phyloP scores from a whole-genome alignment of 2,888 invertebrate genomes.

The Opisthograptis luteolata region DNA sequence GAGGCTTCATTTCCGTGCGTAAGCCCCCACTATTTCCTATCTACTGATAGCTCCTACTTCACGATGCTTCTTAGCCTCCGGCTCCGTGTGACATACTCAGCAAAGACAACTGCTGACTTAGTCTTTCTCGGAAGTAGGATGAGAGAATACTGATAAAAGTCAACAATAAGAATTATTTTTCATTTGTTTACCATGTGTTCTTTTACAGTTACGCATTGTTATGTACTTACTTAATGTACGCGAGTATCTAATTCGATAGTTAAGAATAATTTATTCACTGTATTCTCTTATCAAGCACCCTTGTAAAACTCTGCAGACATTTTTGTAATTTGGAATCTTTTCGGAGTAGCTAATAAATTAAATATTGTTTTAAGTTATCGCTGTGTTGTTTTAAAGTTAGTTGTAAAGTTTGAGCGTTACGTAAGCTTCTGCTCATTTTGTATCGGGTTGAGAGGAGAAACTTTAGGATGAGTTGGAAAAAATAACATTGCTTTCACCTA shows the following conservation, averaged over 20 bases:
- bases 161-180: too few relatives aligned
- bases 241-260: too few relatives aligned
- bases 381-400: conserved; percentile 40
- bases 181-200: too few relatives aligned
- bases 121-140: too few relatives aligned
- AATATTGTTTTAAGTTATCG: conserved; percentile 38
- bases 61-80: conserved; percentile 18
- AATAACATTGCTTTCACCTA: conserved; percentile 26
- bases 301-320: conserved; percentile 21
- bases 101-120: conserved; percentile 9
- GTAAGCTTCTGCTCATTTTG: conserved; percentile 32
- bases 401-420: conserved; percentile 33
- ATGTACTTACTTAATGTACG: too few relatives aligned
- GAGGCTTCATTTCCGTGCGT: conserved; percentile 67
- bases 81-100: conserved; percentile 14
- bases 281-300: conserved; percentile 1
- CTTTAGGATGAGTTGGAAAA: conserved; percentile 28
- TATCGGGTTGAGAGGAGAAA: conserved; percentile 26
- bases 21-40: conserved; percentile 61
- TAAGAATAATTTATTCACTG: too few relatives aligned
- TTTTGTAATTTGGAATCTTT: conserved; percentile 28
- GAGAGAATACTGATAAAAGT: too few relatives aligned
- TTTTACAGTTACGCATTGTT: too few relatives aligned
- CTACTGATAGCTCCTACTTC: conserved; percentile 54
- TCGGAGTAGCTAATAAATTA: conserved; percentile 27